Conservation (phyloP, 2,888 invertebrate genomes). For the Rugalucina vietnamica region DNA sequence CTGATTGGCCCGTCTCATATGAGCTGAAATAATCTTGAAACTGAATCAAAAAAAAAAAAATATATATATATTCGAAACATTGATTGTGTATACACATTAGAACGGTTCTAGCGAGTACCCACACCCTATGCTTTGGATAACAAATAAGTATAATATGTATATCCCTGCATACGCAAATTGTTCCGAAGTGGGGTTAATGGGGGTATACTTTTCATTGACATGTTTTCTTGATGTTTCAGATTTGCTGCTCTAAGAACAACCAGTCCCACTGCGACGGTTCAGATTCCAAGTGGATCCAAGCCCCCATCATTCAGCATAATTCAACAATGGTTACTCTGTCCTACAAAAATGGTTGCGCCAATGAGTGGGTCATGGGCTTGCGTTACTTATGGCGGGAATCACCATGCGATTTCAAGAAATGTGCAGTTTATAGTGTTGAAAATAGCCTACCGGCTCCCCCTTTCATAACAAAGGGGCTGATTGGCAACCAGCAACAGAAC, state of each 20-base stretch:
- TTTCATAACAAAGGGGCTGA: constrained; percentile 44
- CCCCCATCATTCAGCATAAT: constrained; percentile 58
- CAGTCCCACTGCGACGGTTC: constrained; percentile 49
- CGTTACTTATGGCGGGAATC: constrained; percentile 73
- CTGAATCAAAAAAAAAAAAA: too few relatives aligned
- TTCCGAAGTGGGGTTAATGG: too few relatives aligned
- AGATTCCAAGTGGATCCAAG: constrained; percentile 63
- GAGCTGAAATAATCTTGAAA: too few relatives aligned
- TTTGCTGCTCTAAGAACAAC: constrained; percentile 63
- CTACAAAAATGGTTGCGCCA: constrained; percentile 52
- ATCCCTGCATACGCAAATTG: too few relatives aligned
- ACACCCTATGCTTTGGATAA: too few relatives aligned
- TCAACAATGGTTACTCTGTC: constrained; percentile 52
- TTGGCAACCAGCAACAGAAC: constrained; percentile 15
- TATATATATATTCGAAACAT: too few relatives aligned
- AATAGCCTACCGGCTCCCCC: constrained; percentile 71
- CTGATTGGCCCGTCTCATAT: too few relatives aligned
- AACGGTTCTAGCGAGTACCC: too few relatives aligned
- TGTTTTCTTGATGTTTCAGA: constrained; percentile 35
- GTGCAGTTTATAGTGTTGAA: constrained; percentile 67
- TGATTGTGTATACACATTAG: too few relatives aligned
- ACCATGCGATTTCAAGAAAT: constrained; percentile 71
- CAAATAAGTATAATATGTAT: too few relatives aligned
- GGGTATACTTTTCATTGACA: too few relatives aligned
- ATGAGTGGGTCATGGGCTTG: constrained; percentile 59